A percentile compares a stretch with the other conserved stretches of the same genome.
Conservation (phyloP, 2,888 invertebrate genomes). For the Incurvaria masculella region DNA sequence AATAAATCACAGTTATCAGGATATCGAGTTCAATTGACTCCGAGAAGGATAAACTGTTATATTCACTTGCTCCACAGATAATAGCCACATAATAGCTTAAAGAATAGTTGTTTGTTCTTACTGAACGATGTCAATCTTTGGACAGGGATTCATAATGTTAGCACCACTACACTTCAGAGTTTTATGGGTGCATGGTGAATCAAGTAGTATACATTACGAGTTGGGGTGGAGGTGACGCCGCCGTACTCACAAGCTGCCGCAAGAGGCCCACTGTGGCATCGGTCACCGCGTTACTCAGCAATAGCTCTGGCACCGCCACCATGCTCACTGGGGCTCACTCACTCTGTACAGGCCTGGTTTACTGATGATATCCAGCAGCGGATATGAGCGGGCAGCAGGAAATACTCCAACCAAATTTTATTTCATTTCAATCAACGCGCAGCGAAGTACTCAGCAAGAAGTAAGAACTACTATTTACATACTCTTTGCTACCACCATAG, state of each 20-base stretch:
- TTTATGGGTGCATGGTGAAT: too few species aligned
- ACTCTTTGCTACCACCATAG: not conserved
- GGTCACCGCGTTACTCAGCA: conserved; percentile 50
- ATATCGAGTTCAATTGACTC: too few species aligned
- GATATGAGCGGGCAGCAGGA: conserved; percentile 1
- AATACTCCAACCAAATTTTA: not conserved
- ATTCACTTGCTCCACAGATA: too few species aligned
- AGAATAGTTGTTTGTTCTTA: too few species aligned
- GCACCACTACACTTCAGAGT: too few species aligned
- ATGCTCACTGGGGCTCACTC: conserved; percentile 46
- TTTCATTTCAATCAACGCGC: conserved; percentile 1
- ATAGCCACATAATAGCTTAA: too few species aligned
- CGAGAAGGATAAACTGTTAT: too few species aligned
- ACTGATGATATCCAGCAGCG: conserved; percentile 5
- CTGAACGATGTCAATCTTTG: too few species aligned
- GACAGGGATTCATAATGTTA: too few species aligned
- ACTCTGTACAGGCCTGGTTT: not conserved
- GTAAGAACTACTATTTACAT: conserved; percentile 7
- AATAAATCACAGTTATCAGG: too few species aligned
- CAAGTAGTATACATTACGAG: too few species aligned
- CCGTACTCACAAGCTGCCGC: conserved; percentile 43
- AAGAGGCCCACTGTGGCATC: conserved; percentile 49
- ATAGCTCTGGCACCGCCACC: conserved; percentile 41
- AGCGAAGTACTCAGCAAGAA: conserved; percentile 7
- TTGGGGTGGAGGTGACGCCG: too few species aligned